Evolutionary conservation across 2,113 vertebrate species (phyloP), one percentile per base, ranked within the genome.

Genomic region (Oplegnathus fasciatus): DNA sequence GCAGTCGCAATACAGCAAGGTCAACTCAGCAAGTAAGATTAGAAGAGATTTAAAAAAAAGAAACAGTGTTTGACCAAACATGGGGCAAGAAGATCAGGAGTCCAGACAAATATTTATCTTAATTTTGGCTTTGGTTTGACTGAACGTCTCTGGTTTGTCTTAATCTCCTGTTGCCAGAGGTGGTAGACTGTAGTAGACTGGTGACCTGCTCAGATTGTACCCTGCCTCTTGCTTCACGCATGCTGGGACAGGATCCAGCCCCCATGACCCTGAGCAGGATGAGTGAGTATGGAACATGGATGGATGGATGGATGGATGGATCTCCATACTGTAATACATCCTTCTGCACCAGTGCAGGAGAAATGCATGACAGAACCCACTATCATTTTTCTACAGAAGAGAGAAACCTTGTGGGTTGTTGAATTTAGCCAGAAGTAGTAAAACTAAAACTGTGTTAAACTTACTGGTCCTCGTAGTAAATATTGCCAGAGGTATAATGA

Each of bases 1-100:
- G 57, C 37, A 72, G 24, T 75, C 65, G 73, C 69, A 75, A 82
- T 32, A 72, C 28, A 58, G 76, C 66, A 87, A 88, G 78, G 85
- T 86, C 85, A 86, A 46, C 42, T 24, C 37, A 65, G 69, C 13
- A 2, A 11, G 62, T 61, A 17, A 71, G 67, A 82, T 65, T 60
- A 52, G 28, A 88, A 37, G 26, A 60, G 9, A 68, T 42, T 22
- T 2, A 20, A 30, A 66, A 24, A 46, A 42, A 60, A 58, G 34
- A 58, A 61, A 13, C 24, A 30, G 32, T 60, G 60, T 34, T 67
- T 60, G 57, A 75, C 52, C n/a, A 78, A 85, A 86, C n/a, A 78
- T 0, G 60, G 6, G n/a, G 32, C 58, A 70, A 75, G n/a, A 58
- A 73, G 22, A 74, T 44, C 0, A 14, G 50, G 50, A 4, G 42